Evolutionary conservation across 2,888 invertebrate genomes (phyloP).

Genomic region (Tenodera sinensis): DNA sequence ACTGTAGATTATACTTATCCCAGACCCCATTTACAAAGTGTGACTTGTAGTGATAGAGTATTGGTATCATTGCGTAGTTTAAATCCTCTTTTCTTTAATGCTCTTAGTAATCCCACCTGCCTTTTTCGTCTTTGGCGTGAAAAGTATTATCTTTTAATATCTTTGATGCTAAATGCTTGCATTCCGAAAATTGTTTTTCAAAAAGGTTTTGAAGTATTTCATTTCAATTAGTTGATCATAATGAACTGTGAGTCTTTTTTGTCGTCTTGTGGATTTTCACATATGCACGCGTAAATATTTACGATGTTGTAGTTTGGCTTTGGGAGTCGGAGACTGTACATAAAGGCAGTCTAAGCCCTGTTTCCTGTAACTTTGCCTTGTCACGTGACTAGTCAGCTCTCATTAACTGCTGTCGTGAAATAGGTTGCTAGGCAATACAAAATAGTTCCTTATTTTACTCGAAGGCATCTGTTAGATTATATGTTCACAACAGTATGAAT

Average conservation of each 20-base stretch:
- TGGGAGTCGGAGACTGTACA: no score
- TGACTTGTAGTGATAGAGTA: not conserved
- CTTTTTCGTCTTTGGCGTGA: not conserved
- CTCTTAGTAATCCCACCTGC: not conserved
- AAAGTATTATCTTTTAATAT: not conserved
- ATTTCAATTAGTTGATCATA: not conserved
- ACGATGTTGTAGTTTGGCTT: not conserved
- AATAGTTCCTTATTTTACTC: no score
- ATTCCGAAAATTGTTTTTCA: not conserved
- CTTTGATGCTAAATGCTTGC: not conserved
- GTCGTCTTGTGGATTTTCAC: not conserved
- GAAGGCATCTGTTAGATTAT: no score
- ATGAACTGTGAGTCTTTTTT: not conserved
- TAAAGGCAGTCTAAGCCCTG: no score
- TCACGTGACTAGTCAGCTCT: no score
- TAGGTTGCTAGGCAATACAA: no score
- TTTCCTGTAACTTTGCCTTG: no score
- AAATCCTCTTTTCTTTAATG: not conserved
- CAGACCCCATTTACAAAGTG: not conserved
- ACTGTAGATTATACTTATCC: not conserved
- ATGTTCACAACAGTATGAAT: no score
- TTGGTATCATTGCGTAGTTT: not conserved
- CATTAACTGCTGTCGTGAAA: no score
- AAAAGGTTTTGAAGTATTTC: not conserved
- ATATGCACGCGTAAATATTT: not conserved